phyloP scores from a whole-genome alignment of 92 coral and sea anemone genomes.

The Zoanthus solanderi region DNA sequence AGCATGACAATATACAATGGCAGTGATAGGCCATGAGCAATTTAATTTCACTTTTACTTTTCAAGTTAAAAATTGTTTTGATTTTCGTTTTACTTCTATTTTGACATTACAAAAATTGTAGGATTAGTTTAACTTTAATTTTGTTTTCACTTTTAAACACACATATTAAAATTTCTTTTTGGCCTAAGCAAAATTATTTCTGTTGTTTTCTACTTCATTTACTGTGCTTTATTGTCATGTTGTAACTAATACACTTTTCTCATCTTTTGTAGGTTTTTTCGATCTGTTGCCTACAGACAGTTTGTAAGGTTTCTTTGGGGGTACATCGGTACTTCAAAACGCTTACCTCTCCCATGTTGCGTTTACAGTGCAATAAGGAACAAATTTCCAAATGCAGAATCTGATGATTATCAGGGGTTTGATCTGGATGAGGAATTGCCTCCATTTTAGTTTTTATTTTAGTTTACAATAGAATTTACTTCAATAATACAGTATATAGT shows the following conservation, averaged over 20 bases:
- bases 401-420: background rate
- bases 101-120: background rate
- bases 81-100: background rate
- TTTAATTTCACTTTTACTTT: background rate
- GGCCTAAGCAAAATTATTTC: background rate
- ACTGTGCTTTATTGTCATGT: background rate
- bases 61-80: background rate
- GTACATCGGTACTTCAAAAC: background rate
- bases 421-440: slow-evolving; percentile 18
- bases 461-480: background rate
- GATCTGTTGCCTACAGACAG: background rate
- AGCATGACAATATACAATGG: background rate
- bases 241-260: background rate
- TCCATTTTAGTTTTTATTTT: background rate
- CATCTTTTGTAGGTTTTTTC: background rate
- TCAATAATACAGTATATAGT: background rate
- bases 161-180: background rate
- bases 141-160: background rate
- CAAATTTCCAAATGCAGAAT: background rate
- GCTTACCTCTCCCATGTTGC: background rate
- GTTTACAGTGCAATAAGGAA: background rate
- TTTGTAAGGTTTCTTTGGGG: background rate
- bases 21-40: background rate
- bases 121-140: background rate
- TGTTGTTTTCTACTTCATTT: background rate